Evolutionary conservation across 2,888 invertebrate genomes (phyloP).

Genomic region (Apamea monoglypha): DNA sequence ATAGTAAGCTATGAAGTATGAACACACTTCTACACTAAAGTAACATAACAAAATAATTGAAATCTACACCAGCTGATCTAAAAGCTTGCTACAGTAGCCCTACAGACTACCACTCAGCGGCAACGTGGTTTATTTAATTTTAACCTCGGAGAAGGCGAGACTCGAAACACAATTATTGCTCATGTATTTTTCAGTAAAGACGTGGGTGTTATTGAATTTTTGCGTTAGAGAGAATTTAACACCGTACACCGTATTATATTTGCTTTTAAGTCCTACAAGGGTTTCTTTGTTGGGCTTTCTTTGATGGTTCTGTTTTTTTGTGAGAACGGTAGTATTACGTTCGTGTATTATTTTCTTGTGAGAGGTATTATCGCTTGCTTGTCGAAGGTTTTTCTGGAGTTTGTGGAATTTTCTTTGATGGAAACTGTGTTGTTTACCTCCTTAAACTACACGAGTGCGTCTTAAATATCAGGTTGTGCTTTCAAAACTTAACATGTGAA

Average conservation of each 20-base stretch:
- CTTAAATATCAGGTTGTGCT: neutral
- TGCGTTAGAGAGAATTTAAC: slow-evolving; percentile 53
- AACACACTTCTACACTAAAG: neutral
- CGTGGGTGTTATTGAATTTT: slow-evolving; percentile 62
- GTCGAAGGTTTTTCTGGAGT: neutral
- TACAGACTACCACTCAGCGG: slow-evolving; percentile 43
- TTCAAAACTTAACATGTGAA: neutral
- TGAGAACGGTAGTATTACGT: neutral
- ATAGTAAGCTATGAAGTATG: neutral
- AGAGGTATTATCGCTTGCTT: slow-evolving; percentile 8
- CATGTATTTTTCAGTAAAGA: slow-evolving; percentile 68
- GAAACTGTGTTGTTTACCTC: neutral
- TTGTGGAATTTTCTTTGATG: neutral
- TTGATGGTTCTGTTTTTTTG: slow-evolving; percentile 32
- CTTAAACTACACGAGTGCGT: neutral
- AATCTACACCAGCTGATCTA: slow-evolving; percentile 10
- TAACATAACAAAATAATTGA: slow-evolving; percentile 9
- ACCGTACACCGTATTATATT: slow-evolving; percentile 57
- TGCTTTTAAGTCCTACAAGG: slow-evolving; percentile 43
- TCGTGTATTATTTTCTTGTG: slow-evolving; percentile 25
- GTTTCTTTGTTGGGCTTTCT: slow-evolving; percentile 35
- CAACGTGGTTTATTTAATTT: slow-evolving; percentile 63
- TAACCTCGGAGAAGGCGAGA: slow-evolving; percentile 41
- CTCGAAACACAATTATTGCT: slow-evolving; percentile 66
- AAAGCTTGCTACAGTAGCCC: slow-evolving; percentile 35